Base-by-base conservation (phyloP, 2,113 vertebrate species). In the Grus americana region DNA sequence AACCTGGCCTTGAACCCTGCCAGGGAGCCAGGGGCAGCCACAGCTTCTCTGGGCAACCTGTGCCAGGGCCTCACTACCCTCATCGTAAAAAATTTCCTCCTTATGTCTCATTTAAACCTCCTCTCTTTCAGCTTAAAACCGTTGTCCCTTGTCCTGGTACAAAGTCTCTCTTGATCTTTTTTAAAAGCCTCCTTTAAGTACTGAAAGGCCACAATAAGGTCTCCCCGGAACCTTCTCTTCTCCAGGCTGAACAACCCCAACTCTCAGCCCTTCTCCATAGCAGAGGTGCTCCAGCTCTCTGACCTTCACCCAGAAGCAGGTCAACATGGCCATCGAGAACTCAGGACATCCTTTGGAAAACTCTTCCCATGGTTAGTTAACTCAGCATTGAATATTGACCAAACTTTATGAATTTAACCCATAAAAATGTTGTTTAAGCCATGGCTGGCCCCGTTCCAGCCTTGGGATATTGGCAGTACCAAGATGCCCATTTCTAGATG, bases 191-290 rank as follows among this genome's bases (percentile, higher is more conserved):
- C 15, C 15, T 47, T 36, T 59, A 30, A 23, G 44, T 13, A 49
- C 2, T 2, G n/a, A 13, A 49, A 49, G 34, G 44, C 20, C 2
- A 1, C 55, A 36, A 5, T 0, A 34, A 79, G 50, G 50, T 66
- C 40, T 55, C 15, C 61, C 6, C 0, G 4, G 8, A 65, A 61
- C 30, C 40, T 49, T 32, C 46, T 3, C 30, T 34, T 65, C 23
- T 58, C 57, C 44, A 40, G 58, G 44, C 24, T 58, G 55, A 10
- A 30, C 23, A 21, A 46, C 27, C 27, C 36, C 78, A 71, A 3
- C 3, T 34, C 18, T 8, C n/a, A n/a, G 29, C 44, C 16, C 38
- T 10, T 3, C 42, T 12, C 4, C 55, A 2, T 6, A 49, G 11
- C 57, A 72, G 47, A 83, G 30, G 10, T 17, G 30, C 12, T 61